Evolutionary conservation across 2,113 vertebrate species (phyloP), one percentile per base, ranked within the genome.

Genomic region (Gymnocephalus cernua): DNA sequence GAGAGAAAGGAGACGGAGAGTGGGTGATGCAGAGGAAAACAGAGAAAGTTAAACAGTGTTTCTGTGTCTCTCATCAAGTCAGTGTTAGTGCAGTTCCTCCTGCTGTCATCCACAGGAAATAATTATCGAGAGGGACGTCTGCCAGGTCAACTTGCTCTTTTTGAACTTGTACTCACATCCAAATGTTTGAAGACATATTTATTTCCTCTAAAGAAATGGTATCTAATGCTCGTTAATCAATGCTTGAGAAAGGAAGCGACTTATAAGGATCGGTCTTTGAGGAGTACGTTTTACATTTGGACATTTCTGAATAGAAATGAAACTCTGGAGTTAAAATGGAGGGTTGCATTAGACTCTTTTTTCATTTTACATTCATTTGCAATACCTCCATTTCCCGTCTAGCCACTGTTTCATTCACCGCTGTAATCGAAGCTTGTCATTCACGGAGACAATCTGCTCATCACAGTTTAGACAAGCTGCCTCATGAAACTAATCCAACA

Each of bases 91-190:
- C 62, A 86, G 78, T 90, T 91, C 90, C 88, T 88, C 84, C 79
- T 56, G 69, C 89, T 93, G 89, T 93, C 90, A 90, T 82, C 86
- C 59, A 70, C 71, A 77, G 87, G 86, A 92, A 93, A 91, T 91
- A 73, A 92, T 86, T 75, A 84, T 79, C 45, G 35, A 65, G 82
- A 56, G 23, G 61, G 75, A 86, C 47, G 63, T 79, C 35, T 21
- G 68, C 74, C 83, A 90, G 86, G 90, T 91, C 90, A 89, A 19
- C 83, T 27, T 61, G 84, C 71, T 82, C 75, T 58, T 61, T 38
- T 68, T 70, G 62, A 16, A 14, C 78, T 71, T 76, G 56, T 35
- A 56, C 48, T 56, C 16, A 6, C 59, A 19, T 67, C 16, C 64
- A 61, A 71, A 45, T 21, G 15, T 44, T 58, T 65, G 6, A 77